These are phyloP conservation scores for Pelusios castaneus DNA, from an alignment of 2,113 vertebrate genomes.

Conservation along the genomic window DNA sequence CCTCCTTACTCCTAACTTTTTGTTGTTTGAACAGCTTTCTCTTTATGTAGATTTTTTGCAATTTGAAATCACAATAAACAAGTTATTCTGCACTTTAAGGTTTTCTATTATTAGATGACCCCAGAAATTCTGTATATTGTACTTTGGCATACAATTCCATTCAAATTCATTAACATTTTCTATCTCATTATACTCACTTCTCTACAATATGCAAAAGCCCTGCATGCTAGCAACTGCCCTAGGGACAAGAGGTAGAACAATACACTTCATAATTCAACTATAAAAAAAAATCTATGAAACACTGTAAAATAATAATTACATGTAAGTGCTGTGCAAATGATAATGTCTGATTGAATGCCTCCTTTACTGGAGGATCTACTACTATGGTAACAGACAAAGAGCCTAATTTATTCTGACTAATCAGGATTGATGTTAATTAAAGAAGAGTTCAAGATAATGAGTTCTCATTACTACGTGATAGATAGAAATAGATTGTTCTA, in stretches of 20 bases:
- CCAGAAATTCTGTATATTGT: background rate
- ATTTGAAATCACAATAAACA: background rate
- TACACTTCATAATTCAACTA: constrained; percentile 59
- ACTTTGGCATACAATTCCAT: background rate
- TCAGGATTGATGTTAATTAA: constrained; percentile 85
- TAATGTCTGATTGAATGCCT: constrained; percentile 74
- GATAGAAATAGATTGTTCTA: constrained; percentile 81
- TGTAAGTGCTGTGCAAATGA: constrained; percentile 56
- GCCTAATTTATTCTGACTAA: constrained; percentile 81
- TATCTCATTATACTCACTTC: background rate
- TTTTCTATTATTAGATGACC: background rate
- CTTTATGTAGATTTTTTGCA: background rate
- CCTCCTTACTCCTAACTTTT: background rate
- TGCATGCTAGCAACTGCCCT: background rate
- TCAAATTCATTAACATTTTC: background rate
- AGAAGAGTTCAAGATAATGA: constrained; percentile 82
- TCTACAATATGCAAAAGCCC: background rate
- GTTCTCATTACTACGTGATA: constrained; percentile 81
- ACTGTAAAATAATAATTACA: constrained; percentile 68
- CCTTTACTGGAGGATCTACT: constrained; percentile 66
- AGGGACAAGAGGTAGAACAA: background rate
- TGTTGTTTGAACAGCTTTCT: background rate
- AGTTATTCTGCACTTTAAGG: background rate
- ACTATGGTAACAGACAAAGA: constrained; percentile 79
- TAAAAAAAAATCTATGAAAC: constrained; percentile 47